Conservation (phyloP, 2,113 vertebrate genomes). For the Climacteris rufus region DNA sequence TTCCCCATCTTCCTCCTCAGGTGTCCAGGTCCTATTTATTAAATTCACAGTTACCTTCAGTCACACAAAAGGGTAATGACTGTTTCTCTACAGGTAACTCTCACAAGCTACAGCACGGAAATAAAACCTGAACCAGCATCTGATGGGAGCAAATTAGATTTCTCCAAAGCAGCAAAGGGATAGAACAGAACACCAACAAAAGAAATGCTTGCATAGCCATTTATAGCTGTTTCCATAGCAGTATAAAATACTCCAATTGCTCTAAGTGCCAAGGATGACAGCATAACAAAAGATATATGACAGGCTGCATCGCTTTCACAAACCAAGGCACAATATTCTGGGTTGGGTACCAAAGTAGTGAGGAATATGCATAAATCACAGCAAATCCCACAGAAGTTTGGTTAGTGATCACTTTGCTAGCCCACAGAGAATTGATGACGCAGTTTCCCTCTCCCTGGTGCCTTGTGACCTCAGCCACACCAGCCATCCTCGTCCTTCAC, state of each 20-base stretch:
- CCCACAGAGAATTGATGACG: not conserved
- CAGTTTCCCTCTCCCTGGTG: not conserved
- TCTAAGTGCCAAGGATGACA: constrained; percentile 18
- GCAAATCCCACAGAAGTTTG: not conserved
- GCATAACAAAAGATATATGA: not conserved
- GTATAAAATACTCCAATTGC: constrained; percentile 8
- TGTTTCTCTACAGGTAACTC: not conserved
- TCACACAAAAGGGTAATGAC: not conserved
- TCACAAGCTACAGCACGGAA: not conserved
- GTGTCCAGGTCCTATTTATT: not conserved
- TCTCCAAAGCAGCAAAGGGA: not conserved
- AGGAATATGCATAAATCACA: not conserved
- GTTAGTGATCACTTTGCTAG: not conserved
- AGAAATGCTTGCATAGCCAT: constrained; percentile 37
- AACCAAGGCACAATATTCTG: not conserved
- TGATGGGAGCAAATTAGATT: constrained; percentile 18
- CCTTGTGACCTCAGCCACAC: not conserved
- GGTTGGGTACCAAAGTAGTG: not conserved
- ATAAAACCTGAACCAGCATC: not conserved
- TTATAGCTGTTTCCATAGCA: constrained; percentile 59
- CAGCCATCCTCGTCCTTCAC: not conserved
- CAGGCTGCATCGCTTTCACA: not conserved
- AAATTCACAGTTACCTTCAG: not conserved
- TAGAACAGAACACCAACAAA: constrained; percentile 32
- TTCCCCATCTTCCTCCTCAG: not conserved